phyloP scores from a whole-genome alignment of 1,140 invertebrate species.

The Ostrea denselamellosa region DNA sequence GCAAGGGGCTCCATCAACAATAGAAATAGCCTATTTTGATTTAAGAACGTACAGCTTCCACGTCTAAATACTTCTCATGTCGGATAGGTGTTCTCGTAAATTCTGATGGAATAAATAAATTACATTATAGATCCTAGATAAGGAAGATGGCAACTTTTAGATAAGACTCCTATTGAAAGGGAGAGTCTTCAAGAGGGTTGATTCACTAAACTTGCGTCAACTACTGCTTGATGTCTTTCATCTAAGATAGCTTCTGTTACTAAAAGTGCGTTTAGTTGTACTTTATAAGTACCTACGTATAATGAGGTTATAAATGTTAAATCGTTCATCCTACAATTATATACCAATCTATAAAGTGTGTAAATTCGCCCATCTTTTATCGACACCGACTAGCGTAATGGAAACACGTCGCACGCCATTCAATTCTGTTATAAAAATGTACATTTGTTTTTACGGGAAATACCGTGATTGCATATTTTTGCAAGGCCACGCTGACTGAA shows the following conservation, averaged over 20 bases:
- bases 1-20: background rate
- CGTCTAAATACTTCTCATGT: background rate
- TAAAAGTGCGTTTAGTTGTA: background rate
- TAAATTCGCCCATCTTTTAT: no score
- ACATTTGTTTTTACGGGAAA: no score
- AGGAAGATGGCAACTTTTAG: background rate
- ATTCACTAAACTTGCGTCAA: background rate
- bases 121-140: background rate
- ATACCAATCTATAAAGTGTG: no score
- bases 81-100: background rate
- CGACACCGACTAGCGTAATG: no score
- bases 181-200: background rate
- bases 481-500: no score
- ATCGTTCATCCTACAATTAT: no score
- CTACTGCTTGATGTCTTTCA: background rate
- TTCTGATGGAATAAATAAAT: constrained; percentile 13
- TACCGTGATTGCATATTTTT: no score
- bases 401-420: no score
- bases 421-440: no score
- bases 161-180: background rate
- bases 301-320: background rate
- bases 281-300: background rate
- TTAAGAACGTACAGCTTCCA: background rate
- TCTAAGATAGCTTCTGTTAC: background rate
- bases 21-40: background rate